Percentiles rank a stretch among this genome's conserved stretches.
phyloP scores from a whole-genome alignment of 2,797 vertebrate species.

The Coracias cyanogaster region DNA sequence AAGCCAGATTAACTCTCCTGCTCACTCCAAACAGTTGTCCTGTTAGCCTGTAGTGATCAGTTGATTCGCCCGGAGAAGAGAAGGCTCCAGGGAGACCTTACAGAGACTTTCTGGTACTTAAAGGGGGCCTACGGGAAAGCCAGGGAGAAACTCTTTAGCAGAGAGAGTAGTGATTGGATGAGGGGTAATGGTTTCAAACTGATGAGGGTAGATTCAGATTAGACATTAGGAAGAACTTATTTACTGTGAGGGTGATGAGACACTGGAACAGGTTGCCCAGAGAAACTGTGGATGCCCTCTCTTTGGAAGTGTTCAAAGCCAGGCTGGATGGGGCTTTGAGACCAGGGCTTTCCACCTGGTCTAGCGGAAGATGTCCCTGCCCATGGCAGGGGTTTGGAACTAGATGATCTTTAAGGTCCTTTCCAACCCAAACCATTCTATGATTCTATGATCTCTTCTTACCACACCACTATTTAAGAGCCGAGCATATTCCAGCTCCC shows the following conservation, averaged over 20 bases:
- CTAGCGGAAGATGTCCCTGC: background rate
- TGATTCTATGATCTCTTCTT: background rate
- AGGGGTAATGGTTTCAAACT: background rate
- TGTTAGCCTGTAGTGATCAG: background rate
- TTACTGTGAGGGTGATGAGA: background rate
- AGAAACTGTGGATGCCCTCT: background rate
- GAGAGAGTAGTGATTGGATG: accelerated
- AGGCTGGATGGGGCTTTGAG: background rate
- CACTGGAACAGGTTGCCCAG: background rate
- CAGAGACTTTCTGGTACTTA: background rate
- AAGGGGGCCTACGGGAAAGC: background rate
- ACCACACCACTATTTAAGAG: background rate
- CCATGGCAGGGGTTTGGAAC: too few relatives aligned
- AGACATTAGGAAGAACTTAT: background rate
- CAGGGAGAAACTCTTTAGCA: background rate
- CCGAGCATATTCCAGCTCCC: background rate
- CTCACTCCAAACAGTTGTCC: background rate
- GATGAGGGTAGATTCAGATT: background rate
- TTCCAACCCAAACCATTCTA: background rate
- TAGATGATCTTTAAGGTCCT: background rate
- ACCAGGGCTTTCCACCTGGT: too few relatives aligned
- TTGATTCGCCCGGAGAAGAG: background rate
- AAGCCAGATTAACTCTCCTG: background rate
- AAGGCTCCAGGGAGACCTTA: background rate
- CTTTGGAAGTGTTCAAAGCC: background rate